phyloP scores from a whole-genome alignment of 2,113 vertebrate genomes.

The Passer domesticus region DNA sequence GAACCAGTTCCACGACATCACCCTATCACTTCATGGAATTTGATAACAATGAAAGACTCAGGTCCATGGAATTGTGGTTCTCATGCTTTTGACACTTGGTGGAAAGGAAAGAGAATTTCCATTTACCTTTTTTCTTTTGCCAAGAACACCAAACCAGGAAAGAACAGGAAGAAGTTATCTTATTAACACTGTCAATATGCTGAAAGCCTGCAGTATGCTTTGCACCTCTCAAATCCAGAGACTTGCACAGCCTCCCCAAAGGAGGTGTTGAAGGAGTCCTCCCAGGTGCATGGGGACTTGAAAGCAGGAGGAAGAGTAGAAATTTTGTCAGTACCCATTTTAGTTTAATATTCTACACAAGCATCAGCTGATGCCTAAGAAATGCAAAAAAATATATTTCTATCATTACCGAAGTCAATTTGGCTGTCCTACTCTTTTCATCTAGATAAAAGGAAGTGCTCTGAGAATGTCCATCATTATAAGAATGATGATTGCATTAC shows the following conservation, averaged over 20 bases:
- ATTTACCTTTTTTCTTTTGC: neutral
- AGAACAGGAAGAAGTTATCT: neutral
- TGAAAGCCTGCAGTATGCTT: neutral
- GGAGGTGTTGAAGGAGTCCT: neutral
- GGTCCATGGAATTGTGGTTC: neutral
- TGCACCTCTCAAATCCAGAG: neutral
- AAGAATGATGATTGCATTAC: neutral
- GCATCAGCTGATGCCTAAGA: neutral
- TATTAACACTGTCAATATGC: neutral
- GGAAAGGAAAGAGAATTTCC: neutral
- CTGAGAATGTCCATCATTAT: neutral
- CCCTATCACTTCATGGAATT: neutral
- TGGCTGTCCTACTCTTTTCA: neutral
- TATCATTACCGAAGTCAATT: neutral
- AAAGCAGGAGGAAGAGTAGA: neutral
- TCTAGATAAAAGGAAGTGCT: neutral
- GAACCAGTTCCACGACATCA: neutral
- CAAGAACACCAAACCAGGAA: neutral
- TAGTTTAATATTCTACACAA: neutral
- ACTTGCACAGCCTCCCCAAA: neutral
- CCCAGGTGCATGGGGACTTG: neutral
- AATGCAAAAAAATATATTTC: neutral
- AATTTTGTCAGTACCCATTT: neutral
- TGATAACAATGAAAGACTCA: neutral
- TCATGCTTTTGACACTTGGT: neutral